Percentiles rank a stretch among this genome's conserved stretches.
phyloP scores from a whole-genome alignment of 37 sponge, comb jelly and placozoan species.

The Aplysina aerophoba region DNA sequence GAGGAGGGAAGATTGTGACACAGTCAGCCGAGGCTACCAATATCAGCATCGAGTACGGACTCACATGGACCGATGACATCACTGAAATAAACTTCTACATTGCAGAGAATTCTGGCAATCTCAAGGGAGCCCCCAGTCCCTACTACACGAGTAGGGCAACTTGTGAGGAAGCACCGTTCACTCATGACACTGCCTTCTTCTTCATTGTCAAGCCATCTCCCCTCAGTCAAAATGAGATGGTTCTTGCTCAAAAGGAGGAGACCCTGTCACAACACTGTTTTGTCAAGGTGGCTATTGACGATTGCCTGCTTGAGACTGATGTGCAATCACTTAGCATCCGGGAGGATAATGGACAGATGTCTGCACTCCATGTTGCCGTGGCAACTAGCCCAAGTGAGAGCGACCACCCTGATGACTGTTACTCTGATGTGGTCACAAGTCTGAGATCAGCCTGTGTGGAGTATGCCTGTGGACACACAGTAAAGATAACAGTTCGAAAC shows the following conservation, averaged over 20 bases:
- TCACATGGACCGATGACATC: neutral
- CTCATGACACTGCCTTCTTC: slow-evolving; percentile 23
- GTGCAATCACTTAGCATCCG: slow-evolving; percentile 3
- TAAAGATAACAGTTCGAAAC: slow-evolving; percentile 19
- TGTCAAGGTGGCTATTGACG: slow-evolving; percentile 25
- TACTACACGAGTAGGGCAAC: slow-evolving; percentile 1
- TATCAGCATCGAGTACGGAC: slow-evolving; percentile 10
- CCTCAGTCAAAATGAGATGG: neutral
- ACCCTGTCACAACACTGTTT: neutral
- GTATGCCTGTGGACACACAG: neutral
- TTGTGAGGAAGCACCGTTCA: neutral
- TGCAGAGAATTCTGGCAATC: neutral
- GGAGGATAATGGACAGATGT: neutral
- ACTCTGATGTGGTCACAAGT: slow-evolving; percentile 4
- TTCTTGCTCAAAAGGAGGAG: neutral
- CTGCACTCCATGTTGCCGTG: neutral
- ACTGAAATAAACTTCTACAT: slow-evolving; percentile 7
- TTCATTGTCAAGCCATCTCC: slow-evolving; percentile 14
- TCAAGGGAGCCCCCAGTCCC: neutral
- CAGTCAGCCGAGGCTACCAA: slow-evolving; percentile 22
- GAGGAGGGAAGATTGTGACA: slow-evolving; percentile 16
- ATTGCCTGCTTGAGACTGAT: slow-evolving; percentile 15
- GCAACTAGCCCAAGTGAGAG: neutral
- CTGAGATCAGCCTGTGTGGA: slow-evolving; percentile 15
- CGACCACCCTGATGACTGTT: neutral